phyloP scores from a whole-genome alignment of 2,888 invertebrate genomes.

The Aquatica leii region DNA sequence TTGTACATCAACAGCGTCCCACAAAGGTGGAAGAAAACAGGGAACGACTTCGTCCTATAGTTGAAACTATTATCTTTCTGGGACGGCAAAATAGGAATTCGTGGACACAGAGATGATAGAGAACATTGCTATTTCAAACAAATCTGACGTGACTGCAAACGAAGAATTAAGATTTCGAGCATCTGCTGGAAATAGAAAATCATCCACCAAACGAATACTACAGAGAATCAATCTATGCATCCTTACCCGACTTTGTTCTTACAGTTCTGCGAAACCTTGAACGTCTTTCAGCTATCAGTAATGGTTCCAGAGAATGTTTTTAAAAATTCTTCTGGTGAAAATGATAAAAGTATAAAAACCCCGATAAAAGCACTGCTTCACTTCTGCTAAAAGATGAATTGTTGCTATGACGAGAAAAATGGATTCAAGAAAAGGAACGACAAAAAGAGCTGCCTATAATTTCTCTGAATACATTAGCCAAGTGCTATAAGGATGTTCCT shows the following conservation, averaged over 20 bases:
- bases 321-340: too few relatives aligned
- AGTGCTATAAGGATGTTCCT: neutral
- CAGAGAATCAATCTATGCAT: too few relatives aligned
- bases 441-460: neutral
- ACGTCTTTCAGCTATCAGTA: too few relatives aligned
- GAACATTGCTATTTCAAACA: neutral
- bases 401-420: too few relatives aligned
- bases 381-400: too few relatives aligned
- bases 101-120: neutral
- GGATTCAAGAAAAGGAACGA: too few relatives aligned
- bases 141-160: neutral
- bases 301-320: too few relatives aligned
- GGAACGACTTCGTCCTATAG: neutral
- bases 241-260: too few relatives aligned
- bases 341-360: too few relatives aligned
- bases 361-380: too few relatives aligned
- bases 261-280: too few relatives aligned
- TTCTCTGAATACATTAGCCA: neutral
- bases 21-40: neutral
- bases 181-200: constrained; percentile 13
- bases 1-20: neutral
- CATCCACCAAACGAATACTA: too few relatives aligned
- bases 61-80: neutral
- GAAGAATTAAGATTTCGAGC: constrained; percentile 21
- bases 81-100: constrained; percentile 3